These are phyloP conservation scores for Medauroidea extradentata DNA, from an alignment of 1,140 invertebrate genomes.

Conservation along the genomic window DNA sequence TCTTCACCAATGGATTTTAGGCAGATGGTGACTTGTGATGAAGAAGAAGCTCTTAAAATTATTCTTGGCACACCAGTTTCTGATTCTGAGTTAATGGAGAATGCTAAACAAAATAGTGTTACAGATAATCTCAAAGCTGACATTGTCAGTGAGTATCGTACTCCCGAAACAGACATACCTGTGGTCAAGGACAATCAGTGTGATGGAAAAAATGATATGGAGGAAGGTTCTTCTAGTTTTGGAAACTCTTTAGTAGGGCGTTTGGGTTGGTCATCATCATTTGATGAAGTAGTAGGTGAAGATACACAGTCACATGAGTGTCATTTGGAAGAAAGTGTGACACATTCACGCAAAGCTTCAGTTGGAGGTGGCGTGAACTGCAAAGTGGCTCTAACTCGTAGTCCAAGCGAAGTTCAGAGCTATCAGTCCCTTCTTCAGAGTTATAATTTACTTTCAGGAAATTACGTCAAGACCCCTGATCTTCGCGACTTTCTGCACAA, in stretches of 20 bases:
- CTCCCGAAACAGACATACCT: conserved; percentile 8
- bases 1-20: conserved; percentile 43
- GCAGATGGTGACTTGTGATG: conserved; percentile 44
- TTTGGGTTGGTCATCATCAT: conserved; percentile 61
- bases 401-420: conserved; percentile 35
- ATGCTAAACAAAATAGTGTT: not conserved
- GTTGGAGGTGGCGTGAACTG: conserved; percentile 11
- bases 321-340: no score
- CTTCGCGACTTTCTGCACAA: conserved; percentile 56
- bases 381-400: not conserved
- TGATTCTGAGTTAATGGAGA: not conserved
- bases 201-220: conserved; percentile 32
- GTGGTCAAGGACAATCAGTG: not conserved
- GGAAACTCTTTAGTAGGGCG: conserved; percentile 64
- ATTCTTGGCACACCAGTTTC: conserved; percentile 22
- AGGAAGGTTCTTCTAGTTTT: conserved; percentile 39
- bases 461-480: conserved; percentile 52
- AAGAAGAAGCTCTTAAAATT: conserved; percentile 32
- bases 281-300: conserved; percentile 49
- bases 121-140: not conserved
- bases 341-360: no score
- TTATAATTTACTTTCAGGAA: conserved; percentile 31
- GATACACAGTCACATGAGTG: no score
- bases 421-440: conserved; percentile 43
- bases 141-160: not conserved